phyloP scores from a whole-genome alignment of 1,140 invertebrate genomes.

The Vollenhovia emeryi region DNA sequence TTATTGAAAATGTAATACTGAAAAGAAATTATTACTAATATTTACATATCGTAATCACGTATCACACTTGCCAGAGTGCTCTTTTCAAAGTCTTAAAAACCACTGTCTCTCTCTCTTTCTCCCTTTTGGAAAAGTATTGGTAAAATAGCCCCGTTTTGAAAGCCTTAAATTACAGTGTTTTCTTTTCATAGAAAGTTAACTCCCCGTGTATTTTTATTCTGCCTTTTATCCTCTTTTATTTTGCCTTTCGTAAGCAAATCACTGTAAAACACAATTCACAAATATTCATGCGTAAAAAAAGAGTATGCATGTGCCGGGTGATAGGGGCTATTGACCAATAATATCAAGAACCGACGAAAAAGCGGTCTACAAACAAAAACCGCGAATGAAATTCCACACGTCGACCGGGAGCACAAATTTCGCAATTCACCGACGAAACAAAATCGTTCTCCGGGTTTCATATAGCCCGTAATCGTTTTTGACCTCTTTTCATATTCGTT shows the following conservation, averaged over 20 bases:
- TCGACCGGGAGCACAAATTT: conserved; percentile 37
- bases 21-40: neutral
- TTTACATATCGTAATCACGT: neutral
- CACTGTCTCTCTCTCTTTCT: neutral
- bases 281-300: conserved; percentile 1
- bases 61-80: too few relatives aligned
- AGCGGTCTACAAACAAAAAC: conserved; percentile 54
- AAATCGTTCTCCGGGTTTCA: conserved; percentile 39
- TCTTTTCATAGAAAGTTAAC: neutral
- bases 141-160: neutral
- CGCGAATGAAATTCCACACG: conserved; percentile 57
- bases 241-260: conserved; percentile 13
- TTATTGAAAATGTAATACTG: neutral
- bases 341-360: conserved; percentile 47
- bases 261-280: conserved; percentile 12
- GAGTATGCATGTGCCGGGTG: neutral
- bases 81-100: neutral
- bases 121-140: neutral
- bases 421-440: conserved; percentile 42
- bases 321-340: conserved; percentile 49
- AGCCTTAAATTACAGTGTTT: neutral
- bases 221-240: neutral
- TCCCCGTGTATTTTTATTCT: neutral
- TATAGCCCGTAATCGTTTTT: conserved; percentile 57
- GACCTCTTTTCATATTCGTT: conserved; percentile 55